A percentile compares a stretch with the other conserved stretches of the same genome.
Evolutionary conservation across 2,797 vertebrate genomes (phyloP).

Genomic region (Spea hammondii): DNA sequence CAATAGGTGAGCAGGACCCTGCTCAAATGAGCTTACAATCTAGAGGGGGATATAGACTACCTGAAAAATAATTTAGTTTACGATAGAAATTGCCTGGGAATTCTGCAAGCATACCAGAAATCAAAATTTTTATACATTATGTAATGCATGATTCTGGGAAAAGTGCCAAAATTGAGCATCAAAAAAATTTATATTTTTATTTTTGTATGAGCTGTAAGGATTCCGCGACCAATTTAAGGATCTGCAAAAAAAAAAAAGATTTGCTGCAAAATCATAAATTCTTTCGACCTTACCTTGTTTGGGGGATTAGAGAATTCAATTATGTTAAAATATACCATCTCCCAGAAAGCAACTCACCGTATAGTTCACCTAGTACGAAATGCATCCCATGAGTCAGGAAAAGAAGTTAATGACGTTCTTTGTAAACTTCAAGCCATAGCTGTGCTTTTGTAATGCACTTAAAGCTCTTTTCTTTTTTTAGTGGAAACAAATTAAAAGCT

Average conservation of each 20-base stretch:
- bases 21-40: too few relatives aligned
- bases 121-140: too few relatives aligned
- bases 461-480: constrained; percentile 59
- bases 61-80: too few relatives aligned
- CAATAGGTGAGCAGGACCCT: too few relatives aligned
- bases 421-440: constrained; percentile 62
- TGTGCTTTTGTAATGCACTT: constrained; percentile 65
- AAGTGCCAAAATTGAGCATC: too few relatives aligned
- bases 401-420: constrained; percentile 58
- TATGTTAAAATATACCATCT: constrained; percentile 4
- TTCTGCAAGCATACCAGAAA: too few relatives aligned
- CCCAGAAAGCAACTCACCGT: constrained; percentile 24
- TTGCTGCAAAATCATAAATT: neutral
- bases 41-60: too few relatives aligned
- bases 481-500: constrained; percentile 57
- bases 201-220: too few relatives aligned
- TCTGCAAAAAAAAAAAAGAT: neutral
- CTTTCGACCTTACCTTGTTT: neutral
- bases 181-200: too few relatives aligned
- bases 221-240: too few relatives aligned
- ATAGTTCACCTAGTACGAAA: constrained; percentile 14
- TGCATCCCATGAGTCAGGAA: constrained; percentile 58
- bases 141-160: too few relatives aligned
- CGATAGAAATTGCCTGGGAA: too few relatives aligned
- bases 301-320: neutral